phyloP scores from a whole-genome alignment of 2,888 invertebrate species.

The Busseola fusca region DNA sequence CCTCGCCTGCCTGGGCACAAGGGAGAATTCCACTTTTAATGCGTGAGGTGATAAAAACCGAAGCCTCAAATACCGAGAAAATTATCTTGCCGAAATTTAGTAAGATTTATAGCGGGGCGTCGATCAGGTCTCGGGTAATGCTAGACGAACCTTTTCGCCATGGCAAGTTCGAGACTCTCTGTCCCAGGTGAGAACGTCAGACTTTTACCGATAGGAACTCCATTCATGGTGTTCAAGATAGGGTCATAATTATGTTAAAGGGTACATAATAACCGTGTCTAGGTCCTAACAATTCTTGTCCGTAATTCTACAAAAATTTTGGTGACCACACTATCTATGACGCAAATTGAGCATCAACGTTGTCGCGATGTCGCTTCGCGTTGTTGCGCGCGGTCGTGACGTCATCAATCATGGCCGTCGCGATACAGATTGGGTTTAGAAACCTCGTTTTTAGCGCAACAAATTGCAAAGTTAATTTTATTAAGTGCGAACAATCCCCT shows the following conservation, averaged over 20 bases:
- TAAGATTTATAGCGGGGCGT: not conserved
- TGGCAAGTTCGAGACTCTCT: not conserved
- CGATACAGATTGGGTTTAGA: slow-evolving; percentile 62
- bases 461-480: slow-evolving; percentile 60
- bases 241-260: not conserved
- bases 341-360: slow-evolving; percentile 72
- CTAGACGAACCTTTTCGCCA: no score
- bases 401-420: slow-evolving; percentile 69
- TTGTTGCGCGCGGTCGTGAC: slow-evolving; percentile 59
- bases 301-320: slow-evolving; percentile 19
- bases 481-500: slow-evolving; percentile 55
- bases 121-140: not conserved
- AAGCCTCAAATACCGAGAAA: not conserved
- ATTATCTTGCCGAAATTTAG: no score
- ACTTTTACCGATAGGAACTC: not conserved
- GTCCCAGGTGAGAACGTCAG: not conserved
- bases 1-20: slow-evolving; percentile 7
- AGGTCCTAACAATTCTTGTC: slow-evolving; percentile 3
- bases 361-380: slow-evolving; percentile 55
- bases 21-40: slow-evolving; percentile 31
- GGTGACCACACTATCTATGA: slow-evolving; percentile 55
- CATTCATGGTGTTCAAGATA: not conserved
- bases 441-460: slow-evolving; percentile 53
- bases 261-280: not conserved
- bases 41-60: not conserved